A percentile compares a stretch with the other conserved stretches of the same genome.
Conservation (phyloP, 1,140 invertebrate genomes). For the Rhyacophila brunnea region DNA sequence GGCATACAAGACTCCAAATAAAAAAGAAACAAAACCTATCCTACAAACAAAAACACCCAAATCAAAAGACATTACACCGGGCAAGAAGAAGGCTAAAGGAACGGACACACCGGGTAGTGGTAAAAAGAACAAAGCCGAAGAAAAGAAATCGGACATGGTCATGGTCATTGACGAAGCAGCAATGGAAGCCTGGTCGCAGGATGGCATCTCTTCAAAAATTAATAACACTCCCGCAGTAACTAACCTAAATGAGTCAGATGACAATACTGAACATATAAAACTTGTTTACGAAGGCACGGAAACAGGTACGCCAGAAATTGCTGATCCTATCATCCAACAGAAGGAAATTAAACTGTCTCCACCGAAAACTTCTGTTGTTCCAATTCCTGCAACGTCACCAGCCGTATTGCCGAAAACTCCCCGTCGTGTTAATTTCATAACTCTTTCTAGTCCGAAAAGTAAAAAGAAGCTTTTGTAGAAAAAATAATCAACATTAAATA, state of each 20-base stretch:
- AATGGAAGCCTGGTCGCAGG: conserved; percentile 57
- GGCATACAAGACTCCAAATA: conserved; percentile 23
- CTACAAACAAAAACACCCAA: conserved; percentile 13
- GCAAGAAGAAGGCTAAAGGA: conserved; percentile 18
- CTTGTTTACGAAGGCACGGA: conserved; percentile 62
- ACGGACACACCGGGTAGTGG: neutral
- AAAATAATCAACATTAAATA: too few species aligned
- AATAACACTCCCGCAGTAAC: conserved; percentile 14
- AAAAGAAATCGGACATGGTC: conserved; percentile 25
- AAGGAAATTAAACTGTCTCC: neutral
- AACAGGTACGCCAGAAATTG: conserved; percentile 6
- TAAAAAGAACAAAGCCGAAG: conserved; percentile 10
- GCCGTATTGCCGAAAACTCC: conserved; percentile 55
- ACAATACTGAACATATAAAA: conserved; percentile 63
- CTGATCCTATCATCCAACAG: neutral
- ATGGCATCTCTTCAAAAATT: conserved; percentile 31
- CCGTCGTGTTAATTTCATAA: conserved; percentile 68
- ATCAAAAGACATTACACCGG: conserved; percentile 11
- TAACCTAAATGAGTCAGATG: conserved; percentile 39
- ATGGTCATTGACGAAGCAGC: conserved; percentile 54
- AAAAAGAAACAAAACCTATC: conserved; percentile 2
- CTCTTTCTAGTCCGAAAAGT: conserved; percentile 71
- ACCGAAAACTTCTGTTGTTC: conserved; percentile 32
- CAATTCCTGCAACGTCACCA: conserved; percentile 27
- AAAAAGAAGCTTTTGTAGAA: conserved; percentile 53